Base-by-base conservation (phyloP, 2,113 vertebrate genomes). In the Chinchilla lanigera region DNA sequence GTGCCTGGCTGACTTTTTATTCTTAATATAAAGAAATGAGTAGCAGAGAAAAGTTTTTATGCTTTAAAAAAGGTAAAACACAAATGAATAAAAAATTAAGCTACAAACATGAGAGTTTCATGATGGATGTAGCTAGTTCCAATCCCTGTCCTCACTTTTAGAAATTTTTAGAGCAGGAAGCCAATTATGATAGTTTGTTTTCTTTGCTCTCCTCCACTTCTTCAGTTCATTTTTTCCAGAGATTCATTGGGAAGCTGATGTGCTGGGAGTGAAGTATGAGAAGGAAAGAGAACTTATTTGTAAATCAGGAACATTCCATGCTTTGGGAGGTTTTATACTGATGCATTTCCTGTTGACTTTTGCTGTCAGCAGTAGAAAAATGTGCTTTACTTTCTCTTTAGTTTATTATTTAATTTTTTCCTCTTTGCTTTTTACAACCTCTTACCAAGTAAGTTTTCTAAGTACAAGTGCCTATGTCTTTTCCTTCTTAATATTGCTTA, bases 321-420 rank as follows among this genome's bases (percentile, higher is more conserved):
- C 95, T 96, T 96, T 95, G 94, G 81, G 69, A 94, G 90, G 77
- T 93, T 97, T 93, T 92, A 60, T 92, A 61, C n/a, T 69, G 73
- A 93, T 97, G 47, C 50, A 65, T 92, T 97, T 98, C 90, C 93
- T 97, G 90, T 96, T 97, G 96, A 96, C 52, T 81, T 94, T 95
- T 96, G 33, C 63, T 96, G 52, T 95, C 85, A 92, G 75, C 61
- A 90, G 38, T 73, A 87, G 81, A 88, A 22, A 92, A 96, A 77
- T 52, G 67, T 17, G 52, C 54, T 97, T 95, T 61, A 92, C 88
- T 97, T 93, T 95, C 89, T 93, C 94, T 96, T 95, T 81, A 77
- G 77, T 91, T 92, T 93, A 22, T 90, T 86, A 28, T 60, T 90
- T 71, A 71, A n/a, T 85, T 90, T 58, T 33, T 63, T 90, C 82